phyloP scores from a whole-genome alignment of 2,888 invertebrate genomes.

The Flexamia atlantica region DNA sequence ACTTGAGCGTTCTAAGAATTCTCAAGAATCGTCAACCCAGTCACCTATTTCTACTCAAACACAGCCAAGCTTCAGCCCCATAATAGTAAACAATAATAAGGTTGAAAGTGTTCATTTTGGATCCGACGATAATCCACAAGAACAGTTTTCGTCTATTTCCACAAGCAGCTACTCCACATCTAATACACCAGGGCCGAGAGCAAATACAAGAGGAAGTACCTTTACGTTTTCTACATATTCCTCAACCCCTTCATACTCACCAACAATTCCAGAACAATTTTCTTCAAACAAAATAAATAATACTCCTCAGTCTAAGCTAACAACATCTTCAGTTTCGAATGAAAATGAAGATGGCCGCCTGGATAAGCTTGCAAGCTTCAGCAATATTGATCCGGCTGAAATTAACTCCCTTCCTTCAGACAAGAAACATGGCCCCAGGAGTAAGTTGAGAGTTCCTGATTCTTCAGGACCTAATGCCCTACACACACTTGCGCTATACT shows the following conservation, averaged over 20 bases:
- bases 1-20: conserved; percentile 65
- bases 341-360: neutral
- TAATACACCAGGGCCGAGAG: neutral
- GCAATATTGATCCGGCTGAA: conserved; percentile 58
- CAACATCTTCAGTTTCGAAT: neutral
- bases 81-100: neutral
- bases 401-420: conserved; percentile 59
- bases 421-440: conserved; percentile 11
- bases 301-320: neutral
- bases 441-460: conserved; percentile 49
- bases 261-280: conserved; percentile 16
- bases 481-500: conserved; percentile 88
- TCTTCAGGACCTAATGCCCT: conserved; percentile 66
- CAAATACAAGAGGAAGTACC: neutral
- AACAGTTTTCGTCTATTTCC: neutral
- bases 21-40: conserved; percentile 73
- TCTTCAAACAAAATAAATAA: neutral
- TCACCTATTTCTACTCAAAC: neutral
- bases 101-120: conserved; percentile 27
- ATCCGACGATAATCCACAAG: neutral
- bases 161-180: neutral
- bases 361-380: conserved; percentile 43
- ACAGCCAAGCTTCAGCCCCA: conserved; percentile 6
- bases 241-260: conserved; percentile 17
- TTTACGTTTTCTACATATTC: neutral